phyloP scores from a whole-genome alignment of 2,797 vertebrate species.

The Periparus ater region DNA sequence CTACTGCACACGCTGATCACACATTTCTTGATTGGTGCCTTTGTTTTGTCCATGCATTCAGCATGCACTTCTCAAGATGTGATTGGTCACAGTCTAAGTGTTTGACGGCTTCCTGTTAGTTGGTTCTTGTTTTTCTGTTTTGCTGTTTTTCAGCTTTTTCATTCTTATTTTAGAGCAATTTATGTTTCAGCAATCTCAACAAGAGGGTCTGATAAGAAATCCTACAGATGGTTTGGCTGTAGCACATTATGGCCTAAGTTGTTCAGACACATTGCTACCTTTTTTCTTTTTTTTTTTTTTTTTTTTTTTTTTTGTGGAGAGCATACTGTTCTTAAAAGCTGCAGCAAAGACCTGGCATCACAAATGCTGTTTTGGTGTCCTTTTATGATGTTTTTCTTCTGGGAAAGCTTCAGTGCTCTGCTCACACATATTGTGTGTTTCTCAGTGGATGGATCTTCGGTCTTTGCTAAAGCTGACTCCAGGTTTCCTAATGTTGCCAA shows the following conservation, averaged over 20 bases:
- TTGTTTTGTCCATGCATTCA: too few species aligned
- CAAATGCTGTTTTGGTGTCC: neutral
- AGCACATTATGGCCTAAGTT: too few species aligned
- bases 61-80: too few species aligned
- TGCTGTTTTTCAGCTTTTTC: neutral
- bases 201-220: too few species aligned
- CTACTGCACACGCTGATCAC: too few species aligned
- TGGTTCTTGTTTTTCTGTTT: too few species aligned
- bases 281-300: neutral
- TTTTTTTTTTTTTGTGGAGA: neutral
- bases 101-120: too few species aligned
- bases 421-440: rapidly evolving
- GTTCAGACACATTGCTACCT: neutral
- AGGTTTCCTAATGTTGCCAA: neutral
- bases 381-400: neutral
- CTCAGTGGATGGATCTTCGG: neutral
- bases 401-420: neutral
- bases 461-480: neutral
- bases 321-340: neutral
- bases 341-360: neutral
- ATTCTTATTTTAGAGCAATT: too few species aligned
- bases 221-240: too few species aligned
- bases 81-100: too few species aligned
- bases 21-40: too few species aligned
- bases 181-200: too few species aligned